Evolutionary conservation across 2,888 invertebrate genomes (phyloP), one percentile per base, ranked within the genome.

Genomic region (Drosophila birchii): DNA sequence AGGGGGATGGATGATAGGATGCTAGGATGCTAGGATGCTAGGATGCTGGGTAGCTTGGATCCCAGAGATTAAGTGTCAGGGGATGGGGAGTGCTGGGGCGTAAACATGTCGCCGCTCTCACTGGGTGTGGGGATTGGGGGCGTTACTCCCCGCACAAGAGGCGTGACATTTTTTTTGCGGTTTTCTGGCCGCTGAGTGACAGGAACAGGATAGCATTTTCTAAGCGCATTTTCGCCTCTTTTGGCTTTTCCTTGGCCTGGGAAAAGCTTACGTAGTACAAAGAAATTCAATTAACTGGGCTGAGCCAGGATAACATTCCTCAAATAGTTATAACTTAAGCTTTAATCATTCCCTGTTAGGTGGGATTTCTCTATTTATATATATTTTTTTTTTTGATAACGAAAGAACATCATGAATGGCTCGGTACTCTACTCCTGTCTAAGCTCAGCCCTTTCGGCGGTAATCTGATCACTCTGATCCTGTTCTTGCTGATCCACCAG

Each of bases 201-300:
- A 71, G 72, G 72, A 71, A 58, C 72, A 72, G 67, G 59, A 68
- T 58, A 49, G 72, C 67, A 68, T 71, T 72, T 58, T 34, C 59
- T 58, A 58, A 47, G 72, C 67, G 71, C 39, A 39, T 34, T 47
- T 56, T 71, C 59, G 29, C 29, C 47, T 16, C 26, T 38, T n/a
- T 26, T 6, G 45, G 32, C 26, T 39, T 71, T 45, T 45, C 67
- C 14, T 43, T 47, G 16, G 11, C 12, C 5, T 7, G 11, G n/a
- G n/a, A n/a, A n/a, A n/a, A n/a, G n/a, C n/a, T 8, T 20, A 18
- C 18, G 18, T 0, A 43, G 41, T 41, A 41, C 18, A 11, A 12
- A 34, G 29, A 38, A 60, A 60, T 18, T 41, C 61, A 41, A 60
- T 59, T 60, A 59, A 51, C 18, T 49, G 18, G 49, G 12, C 32